Percentiles rank a stretch among this genome's conserved stretches.
These are phyloP conservation scores for Ancistrus triradiatus DNA, from an alignment of 2,113 vertebrate species.

Conservation along the genomic window DNA sequence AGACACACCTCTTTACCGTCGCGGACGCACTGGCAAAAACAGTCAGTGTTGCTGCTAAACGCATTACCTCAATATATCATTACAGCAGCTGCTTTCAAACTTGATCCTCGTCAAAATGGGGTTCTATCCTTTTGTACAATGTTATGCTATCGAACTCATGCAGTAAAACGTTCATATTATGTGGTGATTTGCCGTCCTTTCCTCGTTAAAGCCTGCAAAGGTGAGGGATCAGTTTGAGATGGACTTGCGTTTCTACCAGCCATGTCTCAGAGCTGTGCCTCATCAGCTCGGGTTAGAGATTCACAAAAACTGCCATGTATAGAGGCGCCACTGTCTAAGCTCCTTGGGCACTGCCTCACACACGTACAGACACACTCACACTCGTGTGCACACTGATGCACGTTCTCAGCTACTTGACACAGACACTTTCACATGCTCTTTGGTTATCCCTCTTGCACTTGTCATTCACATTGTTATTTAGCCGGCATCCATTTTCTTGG, in stretches of 20 bases:
- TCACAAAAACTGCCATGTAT: constrained; percentile 55
- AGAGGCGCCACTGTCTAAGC: constrained; percentile 60
- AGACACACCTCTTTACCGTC: constrained; percentile 46
- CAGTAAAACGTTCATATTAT: constrained; percentile 8
- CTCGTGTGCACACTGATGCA: background rate
- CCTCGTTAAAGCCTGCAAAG: constrained; percentile 49
- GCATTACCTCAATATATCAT: constrained; percentile 42
- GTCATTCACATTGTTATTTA: constrained; percentile 7
- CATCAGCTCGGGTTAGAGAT: constrained; percentile 64
- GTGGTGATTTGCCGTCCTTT: constrained; percentile 40
- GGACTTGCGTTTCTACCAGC: constrained; percentile 53
- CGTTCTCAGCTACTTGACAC: constrained; percentile 13
- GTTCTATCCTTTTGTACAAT: constrained; percentile 50
- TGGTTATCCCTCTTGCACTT: background rate
- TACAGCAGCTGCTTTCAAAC: constrained; percentile 72
- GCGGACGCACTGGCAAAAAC: constrained; percentile 40
- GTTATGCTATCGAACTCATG: constrained; percentile 51
- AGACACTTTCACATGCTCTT: constrained; percentile 14
- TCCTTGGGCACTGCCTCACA: constrained; percentile 40
- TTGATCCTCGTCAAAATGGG: constrained; percentile 51
- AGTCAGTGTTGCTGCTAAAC: constrained; percentile 48
- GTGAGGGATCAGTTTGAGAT: constrained; percentile 55
- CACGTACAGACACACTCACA: constrained; percentile 40
- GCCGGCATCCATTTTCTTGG: background rate
- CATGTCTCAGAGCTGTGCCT: constrained; percentile 53